Percentiles rank a stretch among this genome's conserved stretches.
These are phyloP conservation scores for Gobionotothen gibberifrons DNA, from an alignment of 2,797 vertebrate species.

Conservation along the genomic window DNA sequence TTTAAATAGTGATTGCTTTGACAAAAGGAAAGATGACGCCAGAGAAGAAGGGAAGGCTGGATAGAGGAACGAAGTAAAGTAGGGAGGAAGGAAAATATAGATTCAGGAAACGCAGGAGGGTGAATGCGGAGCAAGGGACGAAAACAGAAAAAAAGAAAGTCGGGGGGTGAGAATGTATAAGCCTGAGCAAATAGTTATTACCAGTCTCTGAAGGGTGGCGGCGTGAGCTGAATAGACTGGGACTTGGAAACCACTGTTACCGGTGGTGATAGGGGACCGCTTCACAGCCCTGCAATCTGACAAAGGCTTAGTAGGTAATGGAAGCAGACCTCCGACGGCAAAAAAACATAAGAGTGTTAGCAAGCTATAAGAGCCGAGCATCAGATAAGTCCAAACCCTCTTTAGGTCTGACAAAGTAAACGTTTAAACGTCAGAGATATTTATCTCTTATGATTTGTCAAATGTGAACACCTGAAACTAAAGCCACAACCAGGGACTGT, in stretches of 20 bases:
- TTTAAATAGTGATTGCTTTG: constrained; percentile 77
- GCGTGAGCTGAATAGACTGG: constrained; percentile 81
- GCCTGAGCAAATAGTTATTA: constrained; percentile 86
- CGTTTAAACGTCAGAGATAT: constrained; percentile 52
- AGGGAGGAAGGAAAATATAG: constrained; percentile 47
- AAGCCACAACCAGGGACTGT: background rate
- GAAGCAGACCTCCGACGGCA: constrained; percentile 65
- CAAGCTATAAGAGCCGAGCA: constrained; percentile 45
- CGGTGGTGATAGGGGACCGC: constrained; percentile 61
- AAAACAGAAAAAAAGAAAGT: constrained; percentile 50
- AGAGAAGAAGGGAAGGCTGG: constrained; percentile 24
- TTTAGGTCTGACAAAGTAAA: constrained; percentile 57
- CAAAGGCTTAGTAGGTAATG: constrained; percentile 77
- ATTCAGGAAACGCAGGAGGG: constrained; percentile 49
- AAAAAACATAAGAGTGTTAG: constrained; percentile 53
- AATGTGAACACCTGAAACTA: constrained; percentile 32
- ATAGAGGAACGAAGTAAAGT: constrained; percentile 12
- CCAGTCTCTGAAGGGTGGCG: constrained; percentile 77
- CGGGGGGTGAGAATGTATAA: constrained; percentile 73
- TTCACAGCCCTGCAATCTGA: constrained; percentile 75
- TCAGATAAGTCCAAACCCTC: constrained; percentile 63
- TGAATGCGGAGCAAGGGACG: constrained; percentile 46
- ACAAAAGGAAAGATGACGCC: constrained; percentile 63
- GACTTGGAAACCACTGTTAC: constrained; percentile 69
- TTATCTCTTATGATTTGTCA: constrained; percentile 48